Evolutionary conservation across 2,797 vertebrate species (phyloP).

Genomic region (Sebastes itinus): DNA sequence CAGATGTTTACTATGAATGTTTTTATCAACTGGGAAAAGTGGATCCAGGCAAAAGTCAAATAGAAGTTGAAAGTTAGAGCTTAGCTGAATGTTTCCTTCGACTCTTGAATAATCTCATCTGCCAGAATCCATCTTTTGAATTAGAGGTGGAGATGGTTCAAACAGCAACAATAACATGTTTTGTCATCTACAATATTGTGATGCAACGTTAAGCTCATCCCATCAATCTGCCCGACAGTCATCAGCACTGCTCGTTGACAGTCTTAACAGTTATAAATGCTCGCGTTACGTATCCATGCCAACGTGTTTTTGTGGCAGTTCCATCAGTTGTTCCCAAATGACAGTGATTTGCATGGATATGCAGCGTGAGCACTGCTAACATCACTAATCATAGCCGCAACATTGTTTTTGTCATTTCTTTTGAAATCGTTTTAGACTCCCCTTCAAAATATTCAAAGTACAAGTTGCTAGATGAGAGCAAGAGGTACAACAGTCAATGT

Average conservation of each 20-base stretch:
- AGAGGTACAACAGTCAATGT: background rate
- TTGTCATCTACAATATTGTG: background rate
- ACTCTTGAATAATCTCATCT: background rate
- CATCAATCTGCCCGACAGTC: background rate
- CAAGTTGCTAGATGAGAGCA: background rate
- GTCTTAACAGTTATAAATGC: background rate
- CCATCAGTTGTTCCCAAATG: background rate
- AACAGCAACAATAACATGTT: background rate
- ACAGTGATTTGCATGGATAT: background rate
- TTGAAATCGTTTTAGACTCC: background rate
- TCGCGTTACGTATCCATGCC: background rate
- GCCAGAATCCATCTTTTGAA: background rate
- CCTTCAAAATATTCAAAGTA: background rate
- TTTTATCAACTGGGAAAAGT: background rate
- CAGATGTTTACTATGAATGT: background rate
- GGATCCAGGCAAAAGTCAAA: rapidly evolving
- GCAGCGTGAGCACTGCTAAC: background rate
- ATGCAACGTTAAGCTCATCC: background rate
- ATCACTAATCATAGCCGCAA: background rate
- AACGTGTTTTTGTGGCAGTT: background rate
- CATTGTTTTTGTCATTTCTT: background rate
- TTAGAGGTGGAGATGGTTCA: background rate
- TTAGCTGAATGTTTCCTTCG: background rate
- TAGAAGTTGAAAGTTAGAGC: background rate
- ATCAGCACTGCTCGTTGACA: background rate